Evolutionary conservation across 1,140 invertebrate species (phyloP).

Genomic region (Hycleus phaleratus): DNA sequence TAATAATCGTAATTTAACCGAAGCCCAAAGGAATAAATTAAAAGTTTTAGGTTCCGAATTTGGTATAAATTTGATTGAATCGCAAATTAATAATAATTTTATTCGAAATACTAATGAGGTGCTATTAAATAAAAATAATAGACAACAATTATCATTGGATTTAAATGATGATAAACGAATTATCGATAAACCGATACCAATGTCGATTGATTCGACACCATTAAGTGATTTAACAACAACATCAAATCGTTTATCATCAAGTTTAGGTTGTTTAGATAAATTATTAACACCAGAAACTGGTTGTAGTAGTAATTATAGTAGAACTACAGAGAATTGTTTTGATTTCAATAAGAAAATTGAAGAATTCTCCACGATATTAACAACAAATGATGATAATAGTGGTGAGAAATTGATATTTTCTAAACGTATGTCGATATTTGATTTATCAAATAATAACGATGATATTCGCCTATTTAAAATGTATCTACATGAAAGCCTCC

Average conservation of each 20-base stretch:
- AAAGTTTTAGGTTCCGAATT: conserved; percentile 38
- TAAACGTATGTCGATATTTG: not conserved
- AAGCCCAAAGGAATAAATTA: conserved; percentile 38
- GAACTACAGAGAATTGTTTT: no score
- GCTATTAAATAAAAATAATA: conserved; percentile 24
- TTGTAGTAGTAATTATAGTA: no score
- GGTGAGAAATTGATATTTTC: not conserved
- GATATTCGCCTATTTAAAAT: conserved; percentile 38
- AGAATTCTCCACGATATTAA: no score
- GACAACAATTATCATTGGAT: conserved; percentile 16
- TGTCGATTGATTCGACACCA: conserved; percentile 36
- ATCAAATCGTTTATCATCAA: not conserved
- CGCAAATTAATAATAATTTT: conserved; percentile 18
- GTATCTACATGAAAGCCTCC: conserved; percentile 53
- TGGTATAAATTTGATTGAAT: conserved; percentile 23
- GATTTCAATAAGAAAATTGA: no score
- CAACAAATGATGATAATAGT: not conserved
- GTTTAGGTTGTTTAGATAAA: not conserved
- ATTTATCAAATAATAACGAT: not conserved
- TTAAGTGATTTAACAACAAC: conserved; percentile 24
- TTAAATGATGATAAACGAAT: conserved; percentile 26
- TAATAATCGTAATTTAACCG: conserved; percentile 24
- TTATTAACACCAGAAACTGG: conserved; percentile 21
- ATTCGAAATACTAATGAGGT: conserved; percentile 25
- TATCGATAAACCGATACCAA: conserved; percentile 15